Base-by-base conservation (phyloP, 2,888 invertebrate species). In the Anticlea derivata region DNA sequence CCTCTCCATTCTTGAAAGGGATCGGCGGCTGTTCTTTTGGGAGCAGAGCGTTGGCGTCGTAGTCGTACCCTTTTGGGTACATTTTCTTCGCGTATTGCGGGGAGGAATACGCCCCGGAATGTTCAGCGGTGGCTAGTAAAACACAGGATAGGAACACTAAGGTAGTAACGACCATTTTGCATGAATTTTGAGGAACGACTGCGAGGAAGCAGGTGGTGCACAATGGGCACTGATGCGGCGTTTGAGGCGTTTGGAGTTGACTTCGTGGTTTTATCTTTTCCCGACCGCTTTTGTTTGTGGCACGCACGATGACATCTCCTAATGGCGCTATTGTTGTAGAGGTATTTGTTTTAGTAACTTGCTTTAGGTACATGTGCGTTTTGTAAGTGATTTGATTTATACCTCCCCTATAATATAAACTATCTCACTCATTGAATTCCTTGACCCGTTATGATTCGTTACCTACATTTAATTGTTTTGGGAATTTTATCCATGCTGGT, bases 41-140 rank as follows among this genome's bases (percentile, higher is more conserved):
- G 1, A 88, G 63, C n/a, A 87, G 54, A 0, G 70, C 73, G 50
- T 79, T 84, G 0, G 76, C 68, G 2, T 88, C 86, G 38, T 73
- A 59, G 8, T 60, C 56, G 17, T 48, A 80, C 7, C 67, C 68
- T 62, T 79, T 84, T 0, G 88, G 88, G 54, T 78, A 89, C 80
- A 89, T 83, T 54, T 90, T 90, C 70, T 91, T 91, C 7, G 91
- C 91, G 63, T 91, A 91, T 27, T 91, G 91, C 0, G 91, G 91
- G 0, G 91, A 91, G 0, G 91, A 91, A 39, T 91, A 91, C 1
- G 91, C 91, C n/a, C 91, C 91, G 0, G 81, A 75, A 67, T 91
- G 91, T 51, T 90, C 86, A 0, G 80, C 75, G 5, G 74, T 49
- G 7, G 61, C 63, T 2, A 80, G 12, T 10, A 70, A 43, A 26